Evolutionary conservation across 1,140 invertebrate genomes (phyloP).

Genomic region (Drosophila quadrilineata): DNA sequence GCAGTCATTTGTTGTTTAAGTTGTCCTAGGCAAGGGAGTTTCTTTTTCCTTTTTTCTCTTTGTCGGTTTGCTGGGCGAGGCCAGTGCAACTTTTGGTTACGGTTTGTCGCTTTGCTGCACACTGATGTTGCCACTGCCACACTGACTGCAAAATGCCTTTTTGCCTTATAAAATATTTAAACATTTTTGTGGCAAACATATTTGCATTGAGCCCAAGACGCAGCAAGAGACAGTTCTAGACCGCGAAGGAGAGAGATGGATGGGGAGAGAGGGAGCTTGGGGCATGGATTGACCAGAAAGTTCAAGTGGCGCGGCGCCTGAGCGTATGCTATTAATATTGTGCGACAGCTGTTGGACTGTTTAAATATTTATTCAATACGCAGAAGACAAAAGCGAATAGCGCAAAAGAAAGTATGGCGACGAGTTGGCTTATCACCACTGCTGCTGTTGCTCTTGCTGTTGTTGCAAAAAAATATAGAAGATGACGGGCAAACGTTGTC

Average conservation of each 20-base stretch:
- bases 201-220: slow-evolving; percentile 52
- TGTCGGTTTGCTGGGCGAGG: slow-evolving; percentile 14
- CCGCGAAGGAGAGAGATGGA: not conserved
- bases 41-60: no score
- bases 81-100: slow-evolving; percentile 38
- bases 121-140: no score
- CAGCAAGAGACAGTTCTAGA: not conserved
- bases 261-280: not conserved
- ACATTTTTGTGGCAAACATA: slow-evolving; percentile 75
- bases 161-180: slow-evolving; percentile 79
- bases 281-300: slow-evolving; percentile 1
- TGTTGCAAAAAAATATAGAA: slow-evolving; percentile 5
- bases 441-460: no score
- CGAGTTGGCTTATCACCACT: slow-evolving; percentile 39
- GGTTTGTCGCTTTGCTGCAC: slow-evolving; percentile 47
- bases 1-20: slow-evolving; percentile 10
- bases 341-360: slow-evolving; percentile 73
- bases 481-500: slow-evolving; percentile 27
- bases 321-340: slow-evolving; percentile 74
- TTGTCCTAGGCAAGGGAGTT: slow-evolving; percentile 7
- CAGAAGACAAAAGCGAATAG: no score
- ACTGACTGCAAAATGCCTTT: slow-evolving; percentile 51
- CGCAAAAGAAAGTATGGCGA: slow-evolving; percentile 29
- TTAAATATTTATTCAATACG: slow-evolving; percentile 79
- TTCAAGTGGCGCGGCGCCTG: slow-evolving; percentile 50